phyloP scores from a whole-genome alignment of 1,140 invertebrate species.

The Plodia interpunctella region DNA sequence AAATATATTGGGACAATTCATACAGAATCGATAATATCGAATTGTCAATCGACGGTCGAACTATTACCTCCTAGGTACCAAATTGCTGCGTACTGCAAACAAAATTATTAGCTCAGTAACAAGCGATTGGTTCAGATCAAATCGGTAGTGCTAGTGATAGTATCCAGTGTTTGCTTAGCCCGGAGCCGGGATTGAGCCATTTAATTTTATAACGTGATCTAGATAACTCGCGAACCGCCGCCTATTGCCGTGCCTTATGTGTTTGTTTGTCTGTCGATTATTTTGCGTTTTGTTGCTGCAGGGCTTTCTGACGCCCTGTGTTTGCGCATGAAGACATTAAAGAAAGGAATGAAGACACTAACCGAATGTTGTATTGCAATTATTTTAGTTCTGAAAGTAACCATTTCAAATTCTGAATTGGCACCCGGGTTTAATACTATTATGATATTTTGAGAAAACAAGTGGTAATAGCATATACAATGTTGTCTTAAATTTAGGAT shows the following conservation, averaged over 20 bases:
- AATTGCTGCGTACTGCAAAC: neutral
- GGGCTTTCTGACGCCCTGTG: neutral
- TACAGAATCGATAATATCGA: too few relatives aligned
- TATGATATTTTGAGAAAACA: too few relatives aligned
- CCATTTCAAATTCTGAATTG: too few relatives aligned
- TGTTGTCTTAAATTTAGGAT: too few relatives aligned
- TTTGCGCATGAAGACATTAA: neutral
- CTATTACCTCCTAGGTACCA: neutral
- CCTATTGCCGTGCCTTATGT: constrained; percentile 5
- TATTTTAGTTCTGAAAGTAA: too few relatives aligned
- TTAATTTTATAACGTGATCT: constrained; percentile 12
- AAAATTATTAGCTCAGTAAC: neutral
- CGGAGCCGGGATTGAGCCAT: constrained; percentile 10
- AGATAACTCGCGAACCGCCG: constrained; percentile 6
- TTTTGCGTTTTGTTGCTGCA: neutral
- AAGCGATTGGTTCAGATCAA: constrained; percentile 1
- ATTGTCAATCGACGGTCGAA: too few relatives aligned
- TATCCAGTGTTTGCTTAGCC: constrained; percentile 10
- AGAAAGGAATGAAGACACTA: neutral
- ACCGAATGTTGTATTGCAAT: too few relatives aligned
- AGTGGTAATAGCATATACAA: too few relatives aligned
- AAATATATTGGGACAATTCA: too few relatives aligned
- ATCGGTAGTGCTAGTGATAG: constrained; percentile 3
- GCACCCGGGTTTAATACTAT: too few relatives aligned
- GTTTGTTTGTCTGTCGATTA: constrained; percentile 4